phyloP scores from a whole-genome alignment of 2,888 invertebrate genomes.

The Loripinus fragilis region DNA sequence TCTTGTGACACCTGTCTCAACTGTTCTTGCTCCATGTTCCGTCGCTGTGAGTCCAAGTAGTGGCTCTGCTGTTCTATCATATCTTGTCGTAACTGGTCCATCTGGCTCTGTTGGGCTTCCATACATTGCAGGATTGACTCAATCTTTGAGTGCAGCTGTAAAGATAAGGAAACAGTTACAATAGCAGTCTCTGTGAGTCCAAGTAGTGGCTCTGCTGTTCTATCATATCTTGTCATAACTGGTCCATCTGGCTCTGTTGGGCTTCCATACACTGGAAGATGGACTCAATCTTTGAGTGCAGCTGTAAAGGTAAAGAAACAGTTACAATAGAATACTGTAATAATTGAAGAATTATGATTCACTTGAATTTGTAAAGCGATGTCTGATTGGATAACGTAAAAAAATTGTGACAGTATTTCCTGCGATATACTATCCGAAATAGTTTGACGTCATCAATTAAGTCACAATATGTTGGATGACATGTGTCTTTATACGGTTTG shows the following conservation, averaged over 20 bases:
- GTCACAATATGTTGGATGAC: no score
- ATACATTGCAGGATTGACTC: conserved; percentile 69
- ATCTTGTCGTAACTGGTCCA: conserved; percentile 70
- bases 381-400: no score
- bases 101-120: conserved; percentile 76
- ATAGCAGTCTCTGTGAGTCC: conserved; percentile 70
- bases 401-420: no score
- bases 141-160: conserved; percentile 73
- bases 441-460: no score
- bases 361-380: no score
- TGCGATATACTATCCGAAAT: no score
- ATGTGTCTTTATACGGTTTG: no score
- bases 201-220: conserved; percentile 75
- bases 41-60: conserved; percentile 70
- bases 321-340: no score
- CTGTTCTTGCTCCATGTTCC: conserved; percentile 71
- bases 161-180: no score
- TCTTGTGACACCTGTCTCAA: conserved; percentile 71
- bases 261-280: conserved; percentile 69
- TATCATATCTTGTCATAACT: conserved; percentile 71
- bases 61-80: conserved; percentile 77
- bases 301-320: no score
- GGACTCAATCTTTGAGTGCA: conserved; percentile 69
- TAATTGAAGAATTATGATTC: no score
- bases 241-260: conserved; percentile 77